Evolutionary conservation across 2,113 vertebrate species (phyloP).

Genomic region (Physeter macrocephalus): DNA sequence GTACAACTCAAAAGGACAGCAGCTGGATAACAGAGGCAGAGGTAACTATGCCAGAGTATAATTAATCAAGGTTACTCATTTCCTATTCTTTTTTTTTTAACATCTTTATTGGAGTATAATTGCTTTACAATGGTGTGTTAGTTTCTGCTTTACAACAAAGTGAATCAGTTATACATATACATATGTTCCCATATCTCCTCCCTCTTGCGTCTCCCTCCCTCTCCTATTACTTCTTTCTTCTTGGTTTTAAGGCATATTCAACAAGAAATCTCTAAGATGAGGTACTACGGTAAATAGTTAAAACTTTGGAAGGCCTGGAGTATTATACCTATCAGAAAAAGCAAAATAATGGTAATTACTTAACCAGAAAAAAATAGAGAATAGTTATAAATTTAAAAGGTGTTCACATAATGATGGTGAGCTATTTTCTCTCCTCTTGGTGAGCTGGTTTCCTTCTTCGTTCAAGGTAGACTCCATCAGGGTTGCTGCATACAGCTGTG

Average conservation of each 20-base stretch:
- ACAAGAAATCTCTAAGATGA: not conserved
- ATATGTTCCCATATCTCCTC: too few relatives aligned
- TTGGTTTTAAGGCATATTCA: not conserved
- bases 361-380: not conserved
- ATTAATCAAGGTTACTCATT: not conserved
- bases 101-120: too few relatives aligned
- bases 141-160: too few relatives aligned
- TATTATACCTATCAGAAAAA: not conserved
- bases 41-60: conserved; percentile 74
- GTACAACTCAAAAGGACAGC: conserved; percentile 89
- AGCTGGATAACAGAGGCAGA: conserved; percentile 74
- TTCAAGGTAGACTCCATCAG: not conserved
- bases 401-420: not conserved
- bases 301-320: not conserved
- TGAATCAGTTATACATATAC: too few relatives aligned
- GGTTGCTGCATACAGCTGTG: not conserved
- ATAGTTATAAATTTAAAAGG: not conserved
- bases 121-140: too few relatives aligned
- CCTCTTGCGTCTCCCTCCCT: too few relatives aligned
- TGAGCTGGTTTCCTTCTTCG: not conserved
- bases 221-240: not conserved
- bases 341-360: not conserved
- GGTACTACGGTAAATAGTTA: not conserved
- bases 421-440: not conserved
- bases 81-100: too few relatives aligned